phyloP scores from a whole-genome alignment of 2,113 vertebrate genomes.

The Varanus komodoensis region DNA sequence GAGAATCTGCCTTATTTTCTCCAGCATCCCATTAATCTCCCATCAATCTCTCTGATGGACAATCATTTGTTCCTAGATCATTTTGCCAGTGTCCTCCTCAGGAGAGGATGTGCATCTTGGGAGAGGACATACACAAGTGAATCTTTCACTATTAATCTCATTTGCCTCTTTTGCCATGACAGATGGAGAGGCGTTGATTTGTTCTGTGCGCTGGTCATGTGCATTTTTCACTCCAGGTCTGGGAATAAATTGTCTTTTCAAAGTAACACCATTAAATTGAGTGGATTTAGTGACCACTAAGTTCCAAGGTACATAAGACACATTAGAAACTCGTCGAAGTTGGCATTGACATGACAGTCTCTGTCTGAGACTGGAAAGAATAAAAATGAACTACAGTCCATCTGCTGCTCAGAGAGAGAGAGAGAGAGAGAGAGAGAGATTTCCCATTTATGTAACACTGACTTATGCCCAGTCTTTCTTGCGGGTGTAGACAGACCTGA shows the following conservation, averaged over 20 bases:
- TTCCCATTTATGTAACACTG: slow-evolving; percentile 57
- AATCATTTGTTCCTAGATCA: slow-evolving; percentile 30
- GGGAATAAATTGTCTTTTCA: slow-evolving; percentile 66
- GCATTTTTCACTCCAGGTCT: slow-evolving; percentile 50
- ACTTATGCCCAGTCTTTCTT: slow-evolving; percentile 61
- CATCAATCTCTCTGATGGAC: slow-evolving; percentile 22
- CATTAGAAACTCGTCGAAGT: slow-evolving; percentile 68
- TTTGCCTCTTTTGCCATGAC: slow-evolving; percentile 33
- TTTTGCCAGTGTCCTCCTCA: slow-evolving; percentile 19
- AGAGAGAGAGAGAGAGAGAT: slow-evolving; percentile 52
- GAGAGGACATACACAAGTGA: background rate
- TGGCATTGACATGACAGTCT: slow-evolving; percentile 68
- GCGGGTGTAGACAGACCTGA: slow-evolving; percentile 46
- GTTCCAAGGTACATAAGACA: slow-evolving; percentile 65
- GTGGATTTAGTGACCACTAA: slow-evolving; percentile 70
- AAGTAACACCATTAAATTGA: slow-evolving; percentile 72
- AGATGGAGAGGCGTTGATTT: slow-evolving; percentile 61
- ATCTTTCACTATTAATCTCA: slow-evolving; percentile 54
- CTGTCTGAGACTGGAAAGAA: slow-evolving; percentile 55
- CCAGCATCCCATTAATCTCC: slow-evolving; percentile 12
- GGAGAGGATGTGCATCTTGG: slow-evolving; percentile 5
- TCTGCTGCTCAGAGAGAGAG: slow-evolving; percentile 36
- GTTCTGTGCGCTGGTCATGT: slow-evolving; percentile 1
- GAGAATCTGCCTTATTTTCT: slow-evolving; percentile 1
- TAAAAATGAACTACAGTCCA: slow-evolving; percentile 67